phyloP scores from a whole-genome alignment of 64 coral and sea anemone species.

The Catalaphyllia jardinei region DNA sequence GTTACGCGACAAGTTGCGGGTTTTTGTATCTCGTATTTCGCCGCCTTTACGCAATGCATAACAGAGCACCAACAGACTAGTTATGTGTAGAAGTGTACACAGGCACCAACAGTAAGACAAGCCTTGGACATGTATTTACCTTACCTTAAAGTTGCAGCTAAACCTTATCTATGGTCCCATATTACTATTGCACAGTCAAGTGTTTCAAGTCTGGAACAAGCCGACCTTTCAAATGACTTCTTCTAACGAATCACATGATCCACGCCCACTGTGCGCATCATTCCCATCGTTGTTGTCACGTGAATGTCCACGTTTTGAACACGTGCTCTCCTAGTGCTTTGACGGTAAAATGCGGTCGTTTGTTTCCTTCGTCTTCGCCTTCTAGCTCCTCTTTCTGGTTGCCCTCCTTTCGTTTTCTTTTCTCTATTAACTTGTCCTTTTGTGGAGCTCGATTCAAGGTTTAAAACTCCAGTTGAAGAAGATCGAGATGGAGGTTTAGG shows the following conservation, averaged over 20 bases:
- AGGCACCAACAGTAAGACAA: too few relatives aligned
- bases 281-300: not conserved
- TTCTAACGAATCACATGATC: not conserved
- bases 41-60: not conserved
- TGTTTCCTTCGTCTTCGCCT: not conserved
- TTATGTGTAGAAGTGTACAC: too few relatives aligned
- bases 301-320: not conserved
- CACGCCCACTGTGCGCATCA: not conserved
- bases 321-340: not conserved
- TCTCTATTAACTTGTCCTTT: slow-evolving; percentile 15
- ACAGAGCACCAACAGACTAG: not conserved
- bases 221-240: not conserved
- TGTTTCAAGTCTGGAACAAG: not conserved
- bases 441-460: not conserved
- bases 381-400: not conserved
- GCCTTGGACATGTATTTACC: too few relatives aligned
- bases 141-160: too few relatives aligned
- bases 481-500: not conserved
- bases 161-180: too few relatives aligned
- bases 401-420: not conserved
- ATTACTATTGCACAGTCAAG: too few relatives aligned
- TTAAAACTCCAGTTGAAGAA: not conserved
- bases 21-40: too few relatives aligned
- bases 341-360: not conserved
- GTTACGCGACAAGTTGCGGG: too few relatives aligned